Evolutionary conservation across 2,888 invertebrate genomes (phyloP), one percentile per base, ranked within the genome.

Genomic region (Myopa tessellatipennis): DNA sequence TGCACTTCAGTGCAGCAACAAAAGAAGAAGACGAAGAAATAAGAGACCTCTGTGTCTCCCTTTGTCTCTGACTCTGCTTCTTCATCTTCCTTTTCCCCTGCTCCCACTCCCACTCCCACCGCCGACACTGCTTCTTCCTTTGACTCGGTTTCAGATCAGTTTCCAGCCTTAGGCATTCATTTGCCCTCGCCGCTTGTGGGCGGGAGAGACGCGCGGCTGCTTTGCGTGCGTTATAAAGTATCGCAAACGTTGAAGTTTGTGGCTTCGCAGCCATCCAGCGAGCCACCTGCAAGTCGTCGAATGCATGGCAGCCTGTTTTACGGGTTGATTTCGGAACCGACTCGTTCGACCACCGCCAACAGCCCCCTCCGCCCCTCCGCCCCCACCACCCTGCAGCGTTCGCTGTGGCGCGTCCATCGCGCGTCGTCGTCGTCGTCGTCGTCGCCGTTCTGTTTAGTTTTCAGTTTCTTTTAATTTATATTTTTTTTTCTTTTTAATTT

Each of bases 211-310:
- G 65, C 61, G 5, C 61, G 61, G 5, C 3, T 36, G 55, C 16
- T 55, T 69, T 70, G 70, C 70, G 70, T 70, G 70, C 36, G 18
- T 38, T 36, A 36, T 10, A 60, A 60, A 72, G 18, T 8, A 45
- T 40, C 63, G 65, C 74, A 74, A 63, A 61, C 73, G 45, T 14
- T 26, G 74, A 74, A 68, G 67, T 65, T 63, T 65, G 38, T n/a
- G 55, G 67, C 36, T 50, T 58, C 55, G 26, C 1, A 26, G 26
- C 26, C 26, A 26, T 26, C 26, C 26, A 26, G 26, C 67, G 71
- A 71, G 77, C 72, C 77, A 77, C 77, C 77, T 77, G 77, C 77
- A 77, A 40, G 67, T 36, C 55, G 67, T 50, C 16, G 74, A 67
- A 68, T 67, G 65, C 67, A 60, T 58, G 26, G 36, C 65, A 58